Percentiles rank a stretch among this genome's conserved stretches.
Conservation (phyloP, 2,797 vertebrate genomes). For the Parambassis ranga region DNA sequence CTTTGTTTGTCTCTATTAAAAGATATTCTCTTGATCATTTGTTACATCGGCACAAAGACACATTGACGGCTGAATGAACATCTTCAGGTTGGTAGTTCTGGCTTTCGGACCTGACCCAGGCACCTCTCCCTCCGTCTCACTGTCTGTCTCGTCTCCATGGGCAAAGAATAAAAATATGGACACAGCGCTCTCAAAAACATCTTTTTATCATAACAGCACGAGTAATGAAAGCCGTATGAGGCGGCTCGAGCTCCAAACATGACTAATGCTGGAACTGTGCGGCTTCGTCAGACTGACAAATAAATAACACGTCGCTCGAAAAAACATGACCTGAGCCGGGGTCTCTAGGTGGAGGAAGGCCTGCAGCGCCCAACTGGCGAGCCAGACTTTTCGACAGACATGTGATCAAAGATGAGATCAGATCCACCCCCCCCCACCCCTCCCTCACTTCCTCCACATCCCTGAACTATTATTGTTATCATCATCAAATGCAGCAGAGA, state of each 20-base stretch:
- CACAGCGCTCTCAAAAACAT: conserved; percentile 59
- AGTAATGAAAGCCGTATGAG: conserved; percentile 71
- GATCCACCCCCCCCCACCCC: not conserved
- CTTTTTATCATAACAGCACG: conserved; percentile 65
- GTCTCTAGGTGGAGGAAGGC: conserved; percentile 33
- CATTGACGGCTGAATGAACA: conserved; percentile 54
- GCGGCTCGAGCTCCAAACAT: conserved; percentile 63
- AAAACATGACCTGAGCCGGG: conserved; percentile 44
- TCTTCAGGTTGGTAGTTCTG: conserved; percentile 25
- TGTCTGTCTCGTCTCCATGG: conserved; percentile 39
- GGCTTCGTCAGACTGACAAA: conserved; percentile 60
- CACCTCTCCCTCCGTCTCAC: too few relatives aligned
- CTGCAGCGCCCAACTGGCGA: conserved; percentile 10
- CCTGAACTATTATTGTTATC: conserved; percentile 38
- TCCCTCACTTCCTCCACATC: conserved; percentile 40
- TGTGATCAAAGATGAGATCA: conserved; percentile 58
- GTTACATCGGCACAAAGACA: conserved; percentile 36
- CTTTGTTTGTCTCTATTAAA: conserved; percentile 62
- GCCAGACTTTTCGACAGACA: conserved; percentile 35
- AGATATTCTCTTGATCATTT: conserved; percentile 50
- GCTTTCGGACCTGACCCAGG: conserved; percentile 42
- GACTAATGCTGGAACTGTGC: conserved; percentile 66
- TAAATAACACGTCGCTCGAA: conserved; percentile 36
- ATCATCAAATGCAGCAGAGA: conserved; percentile 26
- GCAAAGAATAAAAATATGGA: conserved; percentile 46